These are phyloP conservation scores for Deilephila elpenor DNA, from an alignment of 2,888 invertebrate genomes.

Conservation along the genomic window DNA sequence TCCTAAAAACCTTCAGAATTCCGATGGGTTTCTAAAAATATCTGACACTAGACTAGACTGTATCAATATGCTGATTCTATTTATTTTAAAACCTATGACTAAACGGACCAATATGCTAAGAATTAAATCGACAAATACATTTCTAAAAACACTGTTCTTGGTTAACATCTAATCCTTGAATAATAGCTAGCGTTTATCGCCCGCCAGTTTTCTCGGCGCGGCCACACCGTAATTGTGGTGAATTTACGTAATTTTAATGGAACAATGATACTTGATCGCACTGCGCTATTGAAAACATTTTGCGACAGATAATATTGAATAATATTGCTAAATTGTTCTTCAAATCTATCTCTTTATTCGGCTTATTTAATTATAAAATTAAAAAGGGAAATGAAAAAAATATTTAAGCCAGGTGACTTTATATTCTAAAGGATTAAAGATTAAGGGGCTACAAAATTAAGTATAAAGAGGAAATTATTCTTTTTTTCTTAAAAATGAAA, in stretches of 20 bases:
- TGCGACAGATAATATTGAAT: not conserved
- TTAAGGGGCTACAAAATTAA: not conserved
- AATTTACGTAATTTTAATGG: conserved; percentile 58
- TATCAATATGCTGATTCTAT: too few species aligned
- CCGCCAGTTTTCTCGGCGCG: conserved; percentile 47
- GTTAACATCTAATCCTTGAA: conserved; percentile 45
- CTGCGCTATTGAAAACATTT: conserved; percentile 6
- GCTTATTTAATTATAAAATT: too few species aligned
- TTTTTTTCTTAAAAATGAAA: conserved; percentile 45
- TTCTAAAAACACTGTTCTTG: not conserved
- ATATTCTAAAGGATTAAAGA: not conserved
- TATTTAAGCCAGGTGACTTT: too few species aligned
- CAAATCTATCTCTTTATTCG: too few species aligned
- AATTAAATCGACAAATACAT: not conserved
- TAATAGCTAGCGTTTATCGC: conserved; percentile 41
- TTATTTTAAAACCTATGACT: too few species aligned
- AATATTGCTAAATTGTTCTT: not conserved
- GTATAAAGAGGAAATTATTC: not conserved
- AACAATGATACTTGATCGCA: conserved; percentile 54
- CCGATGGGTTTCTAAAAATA: too few species aligned
- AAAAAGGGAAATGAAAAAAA: too few species aligned
- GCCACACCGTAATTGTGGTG: conserved; percentile 51
- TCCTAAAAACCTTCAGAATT: too few species aligned
- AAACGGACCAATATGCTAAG: not conserved
- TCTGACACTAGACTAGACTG: too few species aligned